phyloP scores from a whole-genome alignment of 2,888 invertebrate genomes.

The Nephrocerus scutellatus region DNA sequence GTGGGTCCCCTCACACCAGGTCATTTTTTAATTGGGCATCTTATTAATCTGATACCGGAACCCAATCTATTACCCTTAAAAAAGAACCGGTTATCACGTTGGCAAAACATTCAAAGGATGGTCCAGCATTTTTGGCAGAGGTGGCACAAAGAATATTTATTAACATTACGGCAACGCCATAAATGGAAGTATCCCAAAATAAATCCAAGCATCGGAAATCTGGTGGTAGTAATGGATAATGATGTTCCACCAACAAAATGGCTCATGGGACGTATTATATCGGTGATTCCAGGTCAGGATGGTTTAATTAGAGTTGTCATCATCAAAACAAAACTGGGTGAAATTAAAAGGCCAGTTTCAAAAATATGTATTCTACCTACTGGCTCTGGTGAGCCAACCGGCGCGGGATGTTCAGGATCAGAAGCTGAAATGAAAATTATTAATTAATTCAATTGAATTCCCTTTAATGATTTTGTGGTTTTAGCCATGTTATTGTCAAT shows the following conservation, averaged over 20 bases:
- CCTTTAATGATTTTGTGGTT: too few relatives aligned
- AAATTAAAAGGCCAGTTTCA: too few relatives aligned
- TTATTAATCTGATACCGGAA: not conserved
- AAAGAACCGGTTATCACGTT: conserved; percentile 1
- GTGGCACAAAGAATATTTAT: conserved; percentile 9
- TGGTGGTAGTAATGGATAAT: conserved; percentile 8
- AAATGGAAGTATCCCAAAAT: too few relatives aligned
- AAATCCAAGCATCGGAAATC: conserved; percentile 5
- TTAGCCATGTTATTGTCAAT: too few relatives aligned
- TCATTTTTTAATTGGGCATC: conserved; percentile 3
- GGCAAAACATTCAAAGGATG: conserved; percentile 1
- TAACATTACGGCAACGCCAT: not conserved
- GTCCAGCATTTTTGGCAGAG: conserved; percentile 6
- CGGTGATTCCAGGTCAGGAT: not conserved
- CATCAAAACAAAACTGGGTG: too few relatives aligned
- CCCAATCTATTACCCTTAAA: not conserved
- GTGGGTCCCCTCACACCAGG: conserved; percentile 24
- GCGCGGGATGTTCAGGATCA: too few relatives aligned
- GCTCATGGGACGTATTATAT: conserved; percentile 2
- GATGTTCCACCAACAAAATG: conserved; percentile 10
- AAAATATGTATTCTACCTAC: too few relatives aligned
- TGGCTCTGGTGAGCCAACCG: too few relatives aligned
- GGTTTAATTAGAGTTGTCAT: too few relatives aligned
- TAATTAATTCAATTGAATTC: too few relatives aligned
- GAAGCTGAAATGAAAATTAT: too few relatives aligned